A percentile compares a stretch with the other conserved stretches of the same genome.
These are phyloP conservation scores for Zosterops japonicus DNA, from an alignment of 2,113 vertebrate genomes.

Conservation along the genomic window DNA sequence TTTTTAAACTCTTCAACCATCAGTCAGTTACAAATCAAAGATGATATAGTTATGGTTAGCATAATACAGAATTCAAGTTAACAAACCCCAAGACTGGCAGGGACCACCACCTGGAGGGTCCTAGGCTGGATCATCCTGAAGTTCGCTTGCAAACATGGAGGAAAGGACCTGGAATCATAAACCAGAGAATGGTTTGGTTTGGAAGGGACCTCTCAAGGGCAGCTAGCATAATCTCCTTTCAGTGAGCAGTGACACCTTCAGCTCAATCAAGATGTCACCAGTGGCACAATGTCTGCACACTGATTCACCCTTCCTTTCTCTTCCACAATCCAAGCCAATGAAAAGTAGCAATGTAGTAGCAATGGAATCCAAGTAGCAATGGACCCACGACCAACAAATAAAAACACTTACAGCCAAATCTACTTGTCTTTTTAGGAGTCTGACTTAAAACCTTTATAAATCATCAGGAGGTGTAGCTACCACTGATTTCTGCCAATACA, in stretches of 20 bases:
- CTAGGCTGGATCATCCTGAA: neutral
- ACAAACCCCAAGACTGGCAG: neutral
- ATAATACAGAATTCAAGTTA: neutral
- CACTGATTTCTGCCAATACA: neutral
- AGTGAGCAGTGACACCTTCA: neutral
- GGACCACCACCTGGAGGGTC: neutral
- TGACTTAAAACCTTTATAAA: neutral
- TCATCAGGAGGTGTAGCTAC: neutral
- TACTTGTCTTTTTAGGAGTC: neutral
- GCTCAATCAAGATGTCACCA: no score
- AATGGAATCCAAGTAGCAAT: neutral
- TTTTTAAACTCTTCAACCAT: neutral
- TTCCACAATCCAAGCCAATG: neutral
- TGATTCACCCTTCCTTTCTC: neutral
- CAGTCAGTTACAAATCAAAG: neutral
- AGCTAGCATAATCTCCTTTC: neutral
- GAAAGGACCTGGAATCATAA: neutral
- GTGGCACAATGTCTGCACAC: rapidly evolving
- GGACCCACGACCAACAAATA: neutral
- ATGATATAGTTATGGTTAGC: rapidly evolving
- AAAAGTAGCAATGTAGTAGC: neutral
- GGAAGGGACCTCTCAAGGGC: neutral
- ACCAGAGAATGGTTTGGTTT: neutral
- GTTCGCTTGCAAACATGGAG: rapidly evolving
- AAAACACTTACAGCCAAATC: neutral